Conservation (phyloP, 2,797 vertebrate genomes). For the Otolemur crassicaudatus region DNA sequence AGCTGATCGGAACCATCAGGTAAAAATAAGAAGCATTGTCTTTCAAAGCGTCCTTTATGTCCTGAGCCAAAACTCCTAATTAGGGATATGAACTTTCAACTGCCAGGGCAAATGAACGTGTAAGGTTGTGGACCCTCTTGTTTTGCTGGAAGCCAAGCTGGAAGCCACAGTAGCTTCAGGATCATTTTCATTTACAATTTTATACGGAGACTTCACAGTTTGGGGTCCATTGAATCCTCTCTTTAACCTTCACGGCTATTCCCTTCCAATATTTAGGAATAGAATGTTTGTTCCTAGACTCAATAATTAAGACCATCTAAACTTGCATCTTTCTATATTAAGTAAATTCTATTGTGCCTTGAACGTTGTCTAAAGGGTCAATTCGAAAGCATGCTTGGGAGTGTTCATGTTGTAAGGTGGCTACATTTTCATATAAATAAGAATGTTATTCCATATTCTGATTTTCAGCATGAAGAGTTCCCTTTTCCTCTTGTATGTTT, state of each 20-base stretch:
- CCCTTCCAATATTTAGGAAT: not conserved
- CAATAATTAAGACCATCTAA: not conserved
- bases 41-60: not conserved
- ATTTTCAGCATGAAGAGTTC: not conserved
- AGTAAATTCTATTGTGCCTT: not conserved
- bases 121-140: slow-evolving; percentile 23
- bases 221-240: not conserved
- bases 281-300: not conserved
- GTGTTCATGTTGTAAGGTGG: not conserved
- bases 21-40: slow-evolving; percentile 13
- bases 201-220: not conserved
- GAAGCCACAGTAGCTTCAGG: not conserved
- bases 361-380: not conserved
- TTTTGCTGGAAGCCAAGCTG: slow-evolving; percentile 16
- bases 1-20: not conserved
- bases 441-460: not conserved
- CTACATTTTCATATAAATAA: not conserved
- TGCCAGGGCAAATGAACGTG: not conserved
- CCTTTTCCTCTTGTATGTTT: not conserved
- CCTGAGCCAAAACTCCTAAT: slow-evolving; percentile 17
- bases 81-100: slow-evolving; percentile 61
- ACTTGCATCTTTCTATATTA: not conserved
- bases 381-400: not conserved
- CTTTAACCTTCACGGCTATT: not conserved
- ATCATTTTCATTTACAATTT: not conserved